Base-by-base conservation (phyloP, 2,113 vertebrate species). In the Gasterosteus aculeatus region DNA sequence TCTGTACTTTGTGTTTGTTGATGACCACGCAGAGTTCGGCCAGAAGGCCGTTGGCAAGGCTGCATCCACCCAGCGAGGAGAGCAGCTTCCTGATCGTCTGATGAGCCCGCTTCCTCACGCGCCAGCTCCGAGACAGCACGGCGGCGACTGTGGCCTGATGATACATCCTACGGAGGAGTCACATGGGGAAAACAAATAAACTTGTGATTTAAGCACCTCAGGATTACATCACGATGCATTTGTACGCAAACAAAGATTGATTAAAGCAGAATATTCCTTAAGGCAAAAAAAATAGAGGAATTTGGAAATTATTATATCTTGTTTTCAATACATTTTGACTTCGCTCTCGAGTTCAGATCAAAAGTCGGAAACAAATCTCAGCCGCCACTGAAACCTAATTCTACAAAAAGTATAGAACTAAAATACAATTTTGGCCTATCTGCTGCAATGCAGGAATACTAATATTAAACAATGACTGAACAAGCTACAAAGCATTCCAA, bases 71-170 rank as follows among this genome's bases (percentile, higher is more conserved):
- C 14, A 96, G 92, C 10, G 97, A 96, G 18, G 95, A 95, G 57
- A 99, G 83, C 72, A 99, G 93, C 89, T 98, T 99, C 83, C 88
- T 96, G 18, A 96, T 89, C 0, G 93, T 95, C 81, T 98, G 96
- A 72, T 98, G 96, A 2, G 97, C 97, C 53, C 94, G 95, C 63
- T 93, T 97, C 26, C 98, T 95, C 74, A 99, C 96, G 0, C 92
- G 90, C 96, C 97, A 99, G 65, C 91, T 92, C 3, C 96, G 95
- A 75, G 95, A 96, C 84, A 99, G 87, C 74, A 99, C 92, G 42
- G 95, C 94, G 0, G 93, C 93, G 53, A 96, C 90, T 0, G 94
- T 89, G 61, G 95, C 95, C 53, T 94, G 95, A 82, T 98, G 93
- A 83, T 96, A 99, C 92, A 97, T 97, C 92, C 98, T 99, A 9